Evolutionary conservation across 2,113 vertebrate genomes (phyloP).

Genomic region (Myrmecobius fasciatus): DNA sequence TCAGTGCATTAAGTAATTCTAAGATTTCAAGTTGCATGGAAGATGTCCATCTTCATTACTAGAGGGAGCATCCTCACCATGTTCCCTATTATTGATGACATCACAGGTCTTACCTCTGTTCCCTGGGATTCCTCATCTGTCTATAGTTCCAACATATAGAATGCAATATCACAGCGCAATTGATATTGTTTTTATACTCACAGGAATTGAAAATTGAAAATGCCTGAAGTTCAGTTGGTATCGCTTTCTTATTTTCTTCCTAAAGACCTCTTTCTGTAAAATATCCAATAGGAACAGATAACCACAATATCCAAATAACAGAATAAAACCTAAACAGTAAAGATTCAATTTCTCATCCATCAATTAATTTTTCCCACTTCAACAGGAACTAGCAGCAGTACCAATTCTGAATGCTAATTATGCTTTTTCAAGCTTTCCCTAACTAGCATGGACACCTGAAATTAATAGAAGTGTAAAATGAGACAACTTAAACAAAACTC

Average conservation of each 20-base stretch:
- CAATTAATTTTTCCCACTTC: constrained; percentile 1
- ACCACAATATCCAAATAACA: constrained; percentile 13
- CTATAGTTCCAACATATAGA: neutral
- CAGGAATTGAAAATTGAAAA: neutral
- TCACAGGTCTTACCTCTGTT: neutral
- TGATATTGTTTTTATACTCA: neutral
- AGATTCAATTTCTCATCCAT: neutral
- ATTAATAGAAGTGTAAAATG: neutral
- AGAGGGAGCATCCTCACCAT: neutral
- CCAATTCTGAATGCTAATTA: neutral
- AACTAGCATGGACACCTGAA: neutral
- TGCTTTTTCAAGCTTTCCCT: neutral
- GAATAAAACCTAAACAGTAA: constrained; percentile 4
- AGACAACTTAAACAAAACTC: neutral
- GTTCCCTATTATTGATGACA: neutral
- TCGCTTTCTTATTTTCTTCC: neutral
- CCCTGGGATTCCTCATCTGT: neutral
- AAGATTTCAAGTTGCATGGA: neutral
- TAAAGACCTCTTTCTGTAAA: neutral
- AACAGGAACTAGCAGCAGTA: neutral
- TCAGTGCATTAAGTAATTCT: neutral
- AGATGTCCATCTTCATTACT: neutral
- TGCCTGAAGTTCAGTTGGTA: neutral
- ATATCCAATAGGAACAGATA: neutral
- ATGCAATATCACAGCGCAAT: neutral